A percentile compares a stretch with the other conserved stretches of the same genome.
Conservation (phyloP, 2,113 vertebrate species). For the Gobius niger region DNA sequence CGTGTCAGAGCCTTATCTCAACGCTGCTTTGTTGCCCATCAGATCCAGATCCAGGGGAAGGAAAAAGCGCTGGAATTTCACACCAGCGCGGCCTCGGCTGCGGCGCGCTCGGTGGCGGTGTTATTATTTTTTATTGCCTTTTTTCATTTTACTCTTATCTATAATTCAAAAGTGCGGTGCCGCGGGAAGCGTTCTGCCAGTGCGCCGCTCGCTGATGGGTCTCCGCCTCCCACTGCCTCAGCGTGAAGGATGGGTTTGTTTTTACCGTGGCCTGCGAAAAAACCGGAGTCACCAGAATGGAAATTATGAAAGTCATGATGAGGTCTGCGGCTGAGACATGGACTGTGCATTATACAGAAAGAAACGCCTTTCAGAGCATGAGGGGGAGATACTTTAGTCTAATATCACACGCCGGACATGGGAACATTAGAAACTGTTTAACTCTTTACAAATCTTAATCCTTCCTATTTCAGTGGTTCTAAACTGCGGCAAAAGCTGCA, state of each 20-base stretch:
- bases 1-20: slow-evolving; percentile 3
- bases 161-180: slow-evolving; percentile 37
- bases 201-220: neutral
- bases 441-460: no score
- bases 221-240: neutral
- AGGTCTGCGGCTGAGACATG: no score
- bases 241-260: neutral
- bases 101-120: neutral
- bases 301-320: neutral
- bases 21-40: neutral
- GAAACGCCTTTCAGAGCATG: no score
- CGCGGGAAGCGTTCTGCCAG: neutral
- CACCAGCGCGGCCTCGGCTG: neutral
- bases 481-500: no score
- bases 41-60: neutral
- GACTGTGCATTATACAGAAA: no score
- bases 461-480: no score
- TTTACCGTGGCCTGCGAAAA: neutral
- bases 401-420: no score
- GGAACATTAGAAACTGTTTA: no score
- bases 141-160: slow-evolving; percentile 25
- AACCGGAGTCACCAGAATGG: neutral
- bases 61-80: neutral
- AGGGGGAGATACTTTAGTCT: no score
- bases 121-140: neutral